Evolutionary conservation across 1,140 invertebrate species (phyloP), one percentile per base, ranked within the genome.

Genomic region (Wasmannia auropunctata): DNA sequence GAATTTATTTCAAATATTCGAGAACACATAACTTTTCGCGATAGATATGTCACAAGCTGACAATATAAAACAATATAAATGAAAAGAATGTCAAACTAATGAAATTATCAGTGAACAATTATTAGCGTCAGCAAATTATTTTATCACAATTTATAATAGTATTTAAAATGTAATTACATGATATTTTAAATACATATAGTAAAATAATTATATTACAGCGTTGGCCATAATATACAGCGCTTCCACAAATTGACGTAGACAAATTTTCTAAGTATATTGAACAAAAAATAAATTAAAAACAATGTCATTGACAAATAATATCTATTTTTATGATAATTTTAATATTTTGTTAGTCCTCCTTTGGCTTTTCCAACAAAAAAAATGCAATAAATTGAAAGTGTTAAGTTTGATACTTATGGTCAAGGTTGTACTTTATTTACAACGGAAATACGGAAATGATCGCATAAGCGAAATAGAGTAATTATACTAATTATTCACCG

Each of bases 171-270:
- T 25, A 72, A 72, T 31, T 72, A 69, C 34, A 49, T 69, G 5
- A 22, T 56, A 74, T 25, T 56, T 56, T 56, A 58, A 31, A 56
- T 22, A 40, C 5, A 19, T 19, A 19, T n/a, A 31, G 28, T 60
- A 60, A 49, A 49, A 51, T 69, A 69, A 69, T 69, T 69, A 31
- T 31, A 31, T 31, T 51, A 51, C 7, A n/a, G n/a, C n/a, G n/a
- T n/a, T n/a, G n/a, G n/a, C n/a, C n/a, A n/a, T n/a, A n/a, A n/a
- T n/a, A n/a, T n/a, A n/a, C n/a, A n/a, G n/a, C n/a, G n/a, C n/a
- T n/a, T n/a, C n/a, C n/a, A n/a, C n/a, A n/a, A n/a, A n/a, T n/a
- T n/a, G n/a, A n/a, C n/a, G n/a, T n/a, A n/a, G n/a, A n/a, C n/a
- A n/a, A n/a, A n/a, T n/a, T n/a, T n/a, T n/a, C n/a, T n/a, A n/a